Evolutionary conservation across 2,797 vertebrate species (phyloP).

Genomic region (Cichlasoma orientale): DNA sequence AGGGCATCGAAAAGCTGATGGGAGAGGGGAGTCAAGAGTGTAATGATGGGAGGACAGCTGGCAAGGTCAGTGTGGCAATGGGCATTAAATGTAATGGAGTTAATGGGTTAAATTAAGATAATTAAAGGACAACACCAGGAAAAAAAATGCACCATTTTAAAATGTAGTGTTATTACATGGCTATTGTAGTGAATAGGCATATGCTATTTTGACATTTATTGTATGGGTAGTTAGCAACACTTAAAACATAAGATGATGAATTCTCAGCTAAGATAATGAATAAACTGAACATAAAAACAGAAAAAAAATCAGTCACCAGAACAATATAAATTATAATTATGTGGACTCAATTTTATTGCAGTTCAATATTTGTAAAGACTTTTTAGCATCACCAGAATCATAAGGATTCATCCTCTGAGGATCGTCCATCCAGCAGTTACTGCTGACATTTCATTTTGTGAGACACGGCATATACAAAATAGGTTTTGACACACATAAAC

Average conservation of each 20-base stretch:
- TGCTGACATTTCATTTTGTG: too few relatives aligned
- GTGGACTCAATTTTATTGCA: background rate
- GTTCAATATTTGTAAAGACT: background rate
- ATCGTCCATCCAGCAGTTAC: background rate
- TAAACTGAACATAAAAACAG: background rate
- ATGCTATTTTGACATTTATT: background rate
- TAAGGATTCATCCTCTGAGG: background rate
- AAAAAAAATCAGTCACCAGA: background rate
- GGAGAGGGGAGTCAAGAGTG: constrained; percentile 11
- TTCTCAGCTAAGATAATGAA: background rate
- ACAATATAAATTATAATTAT: too few relatives aligned
- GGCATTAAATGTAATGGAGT: constrained; percentile 30
- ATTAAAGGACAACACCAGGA: background rate
- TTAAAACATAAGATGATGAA: background rate
- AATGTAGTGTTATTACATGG: background rate
- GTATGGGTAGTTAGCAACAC: background rate
- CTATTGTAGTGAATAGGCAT: background rate
- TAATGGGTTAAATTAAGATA: constrained; percentile 28
- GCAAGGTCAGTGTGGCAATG: constrained; percentile 47
- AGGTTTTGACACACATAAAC: background rate
- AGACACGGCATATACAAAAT: background rate
- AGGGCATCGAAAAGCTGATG: constrained; percentile 27
- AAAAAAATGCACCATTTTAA: background rate
- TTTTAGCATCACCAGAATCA: background rate
- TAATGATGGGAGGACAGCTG: constrained; percentile 23